Evolutionary conservation across 2,113 vertebrate species (phyloP).

Genomic region (Boulengeromyrus knoepffleri): DNA sequence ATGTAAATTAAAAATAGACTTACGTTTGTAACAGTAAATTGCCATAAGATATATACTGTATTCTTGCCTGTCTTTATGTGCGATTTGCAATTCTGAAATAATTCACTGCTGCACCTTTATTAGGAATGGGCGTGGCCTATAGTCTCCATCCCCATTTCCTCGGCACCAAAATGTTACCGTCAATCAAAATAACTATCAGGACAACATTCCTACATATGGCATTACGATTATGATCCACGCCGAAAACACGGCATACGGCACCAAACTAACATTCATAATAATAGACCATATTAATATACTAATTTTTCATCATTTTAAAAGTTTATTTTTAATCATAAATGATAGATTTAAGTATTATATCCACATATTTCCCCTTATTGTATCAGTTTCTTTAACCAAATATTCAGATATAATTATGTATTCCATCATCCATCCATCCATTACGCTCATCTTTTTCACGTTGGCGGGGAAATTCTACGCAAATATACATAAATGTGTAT

Average conservation of each 20-base stretch:
- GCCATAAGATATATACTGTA: neutral
- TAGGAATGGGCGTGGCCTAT: neutral
- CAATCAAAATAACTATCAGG: neutral
- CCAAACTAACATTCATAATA: neutral
- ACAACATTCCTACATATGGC: neutral
- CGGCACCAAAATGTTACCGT: neutral
- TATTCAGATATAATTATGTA: neutral
- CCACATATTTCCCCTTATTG: neutral
- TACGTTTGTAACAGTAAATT: neutral
- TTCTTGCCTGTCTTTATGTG: neutral
- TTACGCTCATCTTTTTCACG: neutral
- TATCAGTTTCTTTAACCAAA: neutral
- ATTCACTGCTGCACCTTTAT: neutral
- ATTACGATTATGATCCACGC: neutral
- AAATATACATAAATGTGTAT: neutral
- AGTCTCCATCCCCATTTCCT: neutral
- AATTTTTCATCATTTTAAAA: neutral
- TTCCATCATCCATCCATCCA: neutral
- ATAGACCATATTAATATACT: neutral
- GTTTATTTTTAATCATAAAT: neutral
- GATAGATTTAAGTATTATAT: neutral
- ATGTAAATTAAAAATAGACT: neutral
- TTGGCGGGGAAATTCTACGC: neutral
- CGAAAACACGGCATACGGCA: neutral
- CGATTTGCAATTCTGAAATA: neutral